Percentiles rank a stretch among this genome's conserved stretches.
Evolutionary conservation across 2,113 vertebrate species (phyloP).

Genomic region (Myxocyprinus asiaticus): DNA sequence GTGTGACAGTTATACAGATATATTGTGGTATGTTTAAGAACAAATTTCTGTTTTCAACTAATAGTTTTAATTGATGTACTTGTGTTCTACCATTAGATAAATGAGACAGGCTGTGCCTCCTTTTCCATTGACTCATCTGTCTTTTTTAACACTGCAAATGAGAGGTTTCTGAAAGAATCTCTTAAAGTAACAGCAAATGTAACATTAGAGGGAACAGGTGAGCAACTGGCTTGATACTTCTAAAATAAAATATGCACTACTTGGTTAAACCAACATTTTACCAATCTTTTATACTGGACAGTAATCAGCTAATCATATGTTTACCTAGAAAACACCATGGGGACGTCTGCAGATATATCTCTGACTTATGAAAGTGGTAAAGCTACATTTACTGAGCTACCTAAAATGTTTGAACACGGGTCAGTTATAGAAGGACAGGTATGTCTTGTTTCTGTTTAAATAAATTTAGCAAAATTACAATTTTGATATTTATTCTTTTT

Average conservation of each 20-base stretch:
- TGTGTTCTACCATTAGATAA: constrained; percentile 36
- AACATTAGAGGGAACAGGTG: constrained; percentile 31
- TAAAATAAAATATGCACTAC: too few species aligned
- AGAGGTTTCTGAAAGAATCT: not conserved
- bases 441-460: constrained; percentile 11
- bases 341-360: rapidly evolving
- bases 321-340: constrained; percentile 27
- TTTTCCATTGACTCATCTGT: constrained; percentile 44
- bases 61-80: not conserved
- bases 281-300: not conserved
- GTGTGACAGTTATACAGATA: not conserved
- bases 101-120: constrained; percentile 57
- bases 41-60: not conserved
- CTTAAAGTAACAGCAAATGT: not conserved
- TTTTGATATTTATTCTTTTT: not conserved
- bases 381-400: constrained; percentile 55
- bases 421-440: constrained; percentile 64
- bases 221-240: not conserved
- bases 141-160: constrained; percentile 7
- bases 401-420: constrained; percentile 58
- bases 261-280: too few species aligned
- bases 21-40: not conserved
- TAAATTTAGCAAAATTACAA: not conserved
- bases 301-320: not conserved
- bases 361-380: constrained; percentile 61